Conservation (phyloP, 2,113 vertebrate genomes). For the Rana temporaria region DNA sequence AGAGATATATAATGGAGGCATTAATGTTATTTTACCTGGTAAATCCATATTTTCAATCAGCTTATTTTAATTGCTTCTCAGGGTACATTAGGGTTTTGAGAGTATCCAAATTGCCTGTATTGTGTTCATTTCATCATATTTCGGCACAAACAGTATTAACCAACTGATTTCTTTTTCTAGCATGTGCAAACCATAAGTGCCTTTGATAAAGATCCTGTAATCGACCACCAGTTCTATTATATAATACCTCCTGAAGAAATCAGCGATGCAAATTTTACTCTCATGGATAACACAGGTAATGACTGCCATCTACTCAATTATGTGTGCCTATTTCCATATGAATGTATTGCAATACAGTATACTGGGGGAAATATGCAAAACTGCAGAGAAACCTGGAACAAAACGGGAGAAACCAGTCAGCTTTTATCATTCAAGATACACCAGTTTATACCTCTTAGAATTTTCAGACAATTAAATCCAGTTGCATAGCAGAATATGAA, state of each 20-base stretch:
- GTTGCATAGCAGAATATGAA: no score
- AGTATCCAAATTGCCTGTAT: neutral
- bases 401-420: neutral
- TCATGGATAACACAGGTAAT: conserved; percentile 89
- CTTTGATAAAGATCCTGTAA: conserved; percentile 81
- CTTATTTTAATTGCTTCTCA: conserved; percentile 29
- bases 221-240: conserved; percentile 84
- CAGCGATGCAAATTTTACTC: conserved; percentile 83
- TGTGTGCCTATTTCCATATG: neutral
- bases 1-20: conserved; percentile 20
- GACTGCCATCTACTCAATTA: neutral
- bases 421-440: no score
- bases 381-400: neutral
- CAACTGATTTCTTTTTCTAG: conserved; percentile 68
- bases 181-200: conserved; percentile 86
- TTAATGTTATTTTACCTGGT: conserved; percentile 14
- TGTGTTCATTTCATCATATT: conserved; percentile 16
- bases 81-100: neutral
- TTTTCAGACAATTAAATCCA: no score
- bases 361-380: neutral
- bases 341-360: neutral
- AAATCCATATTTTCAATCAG: conserved; percentile 45
- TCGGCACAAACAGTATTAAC: neutral
- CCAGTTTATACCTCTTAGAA: no score
- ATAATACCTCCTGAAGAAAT: conserved; percentile 75